These are phyloP conservation scores for Drosophila suzukii DNA, from an alignment of 1,140 invertebrate species.

Conservation along the genomic window DNA sequence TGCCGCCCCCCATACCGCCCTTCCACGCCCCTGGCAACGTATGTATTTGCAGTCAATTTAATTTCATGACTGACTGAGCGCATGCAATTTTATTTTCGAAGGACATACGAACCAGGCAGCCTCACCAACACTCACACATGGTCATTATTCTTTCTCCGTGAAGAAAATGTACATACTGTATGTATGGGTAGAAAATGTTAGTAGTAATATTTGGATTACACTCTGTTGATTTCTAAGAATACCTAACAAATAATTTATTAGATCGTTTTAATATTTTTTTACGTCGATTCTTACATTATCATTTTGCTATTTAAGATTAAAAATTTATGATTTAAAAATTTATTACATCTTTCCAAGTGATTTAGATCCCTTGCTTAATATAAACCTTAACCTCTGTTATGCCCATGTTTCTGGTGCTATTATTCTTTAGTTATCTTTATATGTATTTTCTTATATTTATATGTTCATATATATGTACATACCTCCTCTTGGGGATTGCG, in stretches of 20 bases:
- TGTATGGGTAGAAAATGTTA: background rate
- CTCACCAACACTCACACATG: conserved; percentile 38
- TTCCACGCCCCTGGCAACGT: conserved; percentile 27
- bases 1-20: conserved; percentile 6
- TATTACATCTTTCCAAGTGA: no score
- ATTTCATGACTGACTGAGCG: conserved; percentile 84
- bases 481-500: conserved; percentile 1
- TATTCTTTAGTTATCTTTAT: no score
- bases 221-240: background rate
- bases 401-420: no score
- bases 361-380: no score
- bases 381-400: no score
- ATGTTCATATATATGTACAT: background rate
- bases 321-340: no score
- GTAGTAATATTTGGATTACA: background rate
- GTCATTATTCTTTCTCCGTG: conserved; percentile 16
- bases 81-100: conserved; percentile 81
- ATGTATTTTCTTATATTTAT: no score
- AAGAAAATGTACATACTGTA: conserved; percentile 6
- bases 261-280: conserved; percentile 16
- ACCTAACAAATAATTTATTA: background rate
- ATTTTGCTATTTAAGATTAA: no score
- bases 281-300: background rate
- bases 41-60: conserved; percentile 84
- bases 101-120: conserved; percentile 55